These are phyloP conservation scores for Alaudala cheleensis DNA, from an alignment of 2,113 vertebrate genomes.

Conservation along the genomic window DNA sequence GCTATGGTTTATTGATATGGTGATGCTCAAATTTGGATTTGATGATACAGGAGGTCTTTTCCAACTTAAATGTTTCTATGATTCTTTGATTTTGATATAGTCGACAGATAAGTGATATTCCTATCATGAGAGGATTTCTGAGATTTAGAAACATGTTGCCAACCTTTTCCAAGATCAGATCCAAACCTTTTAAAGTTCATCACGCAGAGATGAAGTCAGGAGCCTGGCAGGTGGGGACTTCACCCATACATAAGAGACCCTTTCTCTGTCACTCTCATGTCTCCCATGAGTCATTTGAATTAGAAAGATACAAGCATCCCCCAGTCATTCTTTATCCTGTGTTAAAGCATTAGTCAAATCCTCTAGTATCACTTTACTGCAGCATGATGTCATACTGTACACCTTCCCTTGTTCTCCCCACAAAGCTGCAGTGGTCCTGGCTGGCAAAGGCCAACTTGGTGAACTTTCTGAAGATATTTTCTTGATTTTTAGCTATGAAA, in stretches of 20 bases:
- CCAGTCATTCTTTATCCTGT: neutral
- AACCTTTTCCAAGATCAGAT: neutral
- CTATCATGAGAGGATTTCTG: neutral
- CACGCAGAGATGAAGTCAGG: neutral
- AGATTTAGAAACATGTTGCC: neutral
- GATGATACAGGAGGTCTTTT: neutral
- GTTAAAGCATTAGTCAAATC: neutral
- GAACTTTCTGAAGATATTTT: neutral
- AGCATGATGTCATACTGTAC: accelerated
- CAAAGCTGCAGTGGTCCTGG: neutral
- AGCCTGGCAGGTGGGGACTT: neutral
- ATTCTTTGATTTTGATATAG: neutral
- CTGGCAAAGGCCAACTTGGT: neutral
- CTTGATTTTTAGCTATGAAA: neutral
- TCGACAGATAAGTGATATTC: neutral
- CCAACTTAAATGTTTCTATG: neutral
- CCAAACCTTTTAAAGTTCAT: neutral
- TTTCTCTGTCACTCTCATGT: neutral
- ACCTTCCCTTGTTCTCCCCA: neutral
- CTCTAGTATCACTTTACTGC: neutral
- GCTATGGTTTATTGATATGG: neutral
- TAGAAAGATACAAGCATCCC: neutral
- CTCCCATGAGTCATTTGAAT: neutral
- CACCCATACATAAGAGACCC: neutral
- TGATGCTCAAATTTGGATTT: neutral